Evolutionary conservation across 2,797 vertebrate genomes (phyloP).

Genomic region (Vireo griseus): DNA sequence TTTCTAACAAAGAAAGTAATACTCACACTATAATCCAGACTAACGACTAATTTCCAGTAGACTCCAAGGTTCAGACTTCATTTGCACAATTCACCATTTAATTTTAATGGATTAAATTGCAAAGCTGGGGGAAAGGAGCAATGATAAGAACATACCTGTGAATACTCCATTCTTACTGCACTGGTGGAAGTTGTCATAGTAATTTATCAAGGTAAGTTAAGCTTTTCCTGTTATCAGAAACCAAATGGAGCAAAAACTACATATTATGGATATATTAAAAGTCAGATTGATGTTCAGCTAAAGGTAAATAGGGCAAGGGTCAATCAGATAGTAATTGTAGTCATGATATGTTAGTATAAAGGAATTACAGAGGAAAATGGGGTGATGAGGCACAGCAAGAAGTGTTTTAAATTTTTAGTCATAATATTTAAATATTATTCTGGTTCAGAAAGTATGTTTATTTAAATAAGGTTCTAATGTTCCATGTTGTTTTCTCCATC

Average conservation of each 20-base stretch:
- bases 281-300: not conserved
- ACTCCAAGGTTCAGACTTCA: not conserved
- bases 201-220: slow-evolving; percentile 33
- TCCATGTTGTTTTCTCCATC: not conserved
- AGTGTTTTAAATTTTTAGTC: slow-evolving; percentile 9
- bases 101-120: slow-evolving; percentile 10
- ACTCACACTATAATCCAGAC: not conserved
- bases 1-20: not conserved
- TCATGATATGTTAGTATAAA: not conserved
- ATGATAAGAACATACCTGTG: not conserved
- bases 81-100: not conserved
- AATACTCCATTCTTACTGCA: not conserved
- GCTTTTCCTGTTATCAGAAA: slow-evolving; percentile 31
- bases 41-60: not conserved
- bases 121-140: not conserved
- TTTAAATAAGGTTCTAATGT: slow-evolving; percentile 7
- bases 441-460: not conserved
- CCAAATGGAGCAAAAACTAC: not conserved
- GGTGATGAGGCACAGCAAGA: not conserved
- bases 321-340: not conserved
- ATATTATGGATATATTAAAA: slow-evolving; percentile 17
- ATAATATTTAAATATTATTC: slow-evolving; percentile 18
- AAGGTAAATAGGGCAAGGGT: not conserved
- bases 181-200: slow-evolving; percentile 33
- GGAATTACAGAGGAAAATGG: not conserved